These are phyloP conservation scores for Diadumene lineata DNA, from an alignment of 92 coral and sea anemone genomes.

Conservation along the genomic window DNA sequence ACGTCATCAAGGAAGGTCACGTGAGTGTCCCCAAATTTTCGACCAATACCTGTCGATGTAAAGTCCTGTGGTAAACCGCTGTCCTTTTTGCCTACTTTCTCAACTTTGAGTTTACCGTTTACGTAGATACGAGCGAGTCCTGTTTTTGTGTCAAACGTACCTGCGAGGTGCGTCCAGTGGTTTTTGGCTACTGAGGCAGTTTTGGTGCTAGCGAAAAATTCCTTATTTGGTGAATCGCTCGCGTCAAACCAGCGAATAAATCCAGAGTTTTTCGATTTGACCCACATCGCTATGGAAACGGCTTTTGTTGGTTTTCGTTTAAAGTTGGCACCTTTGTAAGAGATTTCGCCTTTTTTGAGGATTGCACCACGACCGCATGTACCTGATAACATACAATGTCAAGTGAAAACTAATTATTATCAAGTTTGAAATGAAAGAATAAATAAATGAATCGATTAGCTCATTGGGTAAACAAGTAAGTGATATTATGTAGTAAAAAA, in stretches of 20 bases:
- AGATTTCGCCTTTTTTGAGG: slow-evolving; percentile 80
- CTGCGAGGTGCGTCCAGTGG: slow-evolving; percentile 93
- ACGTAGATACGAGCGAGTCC: slow-evolving; percentile 91
- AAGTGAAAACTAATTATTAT: no score
- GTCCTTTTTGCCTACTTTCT: slow-evolving; percentile 73
- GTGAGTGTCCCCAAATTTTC: slow-evolving; percentile 86
- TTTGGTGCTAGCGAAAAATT: slow-evolving; percentile 56
- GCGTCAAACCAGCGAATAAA: slow-evolving; percentile 92
- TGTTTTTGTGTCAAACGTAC: slow-evolving; percentile 88
- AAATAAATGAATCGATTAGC: background rate
- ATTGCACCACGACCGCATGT: slow-evolving; percentile 91
- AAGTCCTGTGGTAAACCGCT: slow-evolving; percentile 87
- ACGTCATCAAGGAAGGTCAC: slow-evolving; percentile 89
- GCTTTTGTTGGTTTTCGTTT: slow-evolving; percentile 83
- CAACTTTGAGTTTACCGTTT: slow-evolving; percentile 80
- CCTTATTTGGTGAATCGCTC: slow-evolving; percentile 29
- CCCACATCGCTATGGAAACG: slow-evolving; percentile 98
- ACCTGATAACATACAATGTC: slow-evolving; percentile 45
- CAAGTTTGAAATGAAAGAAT: background rate
- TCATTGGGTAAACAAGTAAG: background rate
- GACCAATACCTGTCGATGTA: slow-evolving; percentile 88
- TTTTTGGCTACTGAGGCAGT: slow-evolving; percentile 72
- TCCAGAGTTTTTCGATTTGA: slow-evolving; percentile 85
- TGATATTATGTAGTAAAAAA: background rate
- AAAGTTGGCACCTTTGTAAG: slow-evolving; percentile 64